A percentile compares a stretch with the other conserved stretches of the same genome.
These are phyloP conservation scores for Notocelia uddmanniana DNA, from an alignment of 2,888 invertebrate genomes.

Conservation along the genomic window DNA sequence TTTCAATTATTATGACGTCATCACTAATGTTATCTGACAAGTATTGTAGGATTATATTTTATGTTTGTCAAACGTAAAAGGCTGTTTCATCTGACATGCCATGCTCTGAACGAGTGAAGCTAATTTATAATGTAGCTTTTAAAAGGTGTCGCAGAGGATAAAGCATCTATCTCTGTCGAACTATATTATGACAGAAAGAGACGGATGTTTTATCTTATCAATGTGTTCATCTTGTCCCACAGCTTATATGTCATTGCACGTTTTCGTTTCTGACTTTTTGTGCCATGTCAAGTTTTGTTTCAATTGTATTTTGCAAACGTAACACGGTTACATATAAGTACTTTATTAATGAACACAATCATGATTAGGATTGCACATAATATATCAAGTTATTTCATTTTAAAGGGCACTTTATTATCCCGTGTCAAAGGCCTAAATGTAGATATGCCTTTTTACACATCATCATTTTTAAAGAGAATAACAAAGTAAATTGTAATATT, in stretches of 20 bases:
- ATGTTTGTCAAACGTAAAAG: constrained; percentile 4
- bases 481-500: constrained; percentile 72
- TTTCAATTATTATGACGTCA: constrained; percentile 1
- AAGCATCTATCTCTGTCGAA: not conserved
- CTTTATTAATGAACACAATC: constrained; percentile 41
- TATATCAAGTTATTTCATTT: constrained; percentile 42
- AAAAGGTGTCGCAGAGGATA: not conserved
- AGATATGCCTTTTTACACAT: constrained; percentile 9
- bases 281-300: constrained; percentile 65
- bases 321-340: constrained; percentile 32
- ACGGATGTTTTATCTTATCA: not conserved
- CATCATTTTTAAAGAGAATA: constrained; percentile 33
- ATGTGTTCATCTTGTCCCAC: constrained; percentile 20
- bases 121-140: not conserved
- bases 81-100: not conserved
- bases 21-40: constrained; percentile 12
- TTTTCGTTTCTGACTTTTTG: constrained; percentile 60
- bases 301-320: constrained; percentile 29
- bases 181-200: not conserved
- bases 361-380: constrained; percentile 38
- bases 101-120: not conserved
- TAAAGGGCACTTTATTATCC: constrained; percentile 30
- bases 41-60: constrained; percentile 26
- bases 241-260: constrained; percentile 48
- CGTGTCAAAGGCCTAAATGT: constrained; percentile 6